Evolutionary conservation across 2,113 vertebrate species (phyloP).

Genomic region (Otolemur garnettii): DNA sequence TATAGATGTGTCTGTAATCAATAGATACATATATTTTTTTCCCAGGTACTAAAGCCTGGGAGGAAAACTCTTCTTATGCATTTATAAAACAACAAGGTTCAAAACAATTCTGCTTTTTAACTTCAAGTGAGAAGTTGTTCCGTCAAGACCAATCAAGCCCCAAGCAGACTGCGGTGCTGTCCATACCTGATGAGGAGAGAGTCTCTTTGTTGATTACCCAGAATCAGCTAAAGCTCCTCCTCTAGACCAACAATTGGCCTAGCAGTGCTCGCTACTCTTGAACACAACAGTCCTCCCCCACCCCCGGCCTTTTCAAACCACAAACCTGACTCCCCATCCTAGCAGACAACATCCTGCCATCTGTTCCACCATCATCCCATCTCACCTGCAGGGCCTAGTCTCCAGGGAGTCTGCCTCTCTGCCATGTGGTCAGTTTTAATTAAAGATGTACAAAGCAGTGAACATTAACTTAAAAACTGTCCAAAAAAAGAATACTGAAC

Average conservation of each 20-base stretch:
- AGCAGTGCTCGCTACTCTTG: not conserved
- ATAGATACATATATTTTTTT: not conserved
- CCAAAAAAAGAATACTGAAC: not conserved
- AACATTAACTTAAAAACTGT: conserved; percentile 36
- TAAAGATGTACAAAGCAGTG: conserved; percentile 37
- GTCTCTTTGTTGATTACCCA: conserved; percentile 72
- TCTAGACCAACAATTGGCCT: not conserved
- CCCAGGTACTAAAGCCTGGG: conserved; percentile 51
- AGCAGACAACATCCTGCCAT: not conserved
- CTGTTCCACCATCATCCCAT: not conserved
- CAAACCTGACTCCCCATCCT: not conserved
- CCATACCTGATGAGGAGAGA: conserved; percentile 66
- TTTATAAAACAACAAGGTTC: conserved; percentile 68
- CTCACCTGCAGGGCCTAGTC: not conserved
- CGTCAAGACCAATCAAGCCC: conserved; percentile 72
- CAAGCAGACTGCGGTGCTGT: conserved; percentile 3
- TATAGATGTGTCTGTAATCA: not conserved
- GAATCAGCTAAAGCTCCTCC: not conserved
- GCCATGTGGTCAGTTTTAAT: not conserved
- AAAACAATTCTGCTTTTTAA: conserved; percentile 56
- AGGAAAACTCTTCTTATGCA: conserved; percentile 55
- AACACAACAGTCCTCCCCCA: not conserved
- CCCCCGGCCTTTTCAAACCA: not conserved
- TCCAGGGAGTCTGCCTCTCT: not conserved
- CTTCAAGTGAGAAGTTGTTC: conserved; percentile 62